Conservation (phyloP, 2,797 vertebrate genomes). For the Periophthalmus magnuspinnatus region DNA sequence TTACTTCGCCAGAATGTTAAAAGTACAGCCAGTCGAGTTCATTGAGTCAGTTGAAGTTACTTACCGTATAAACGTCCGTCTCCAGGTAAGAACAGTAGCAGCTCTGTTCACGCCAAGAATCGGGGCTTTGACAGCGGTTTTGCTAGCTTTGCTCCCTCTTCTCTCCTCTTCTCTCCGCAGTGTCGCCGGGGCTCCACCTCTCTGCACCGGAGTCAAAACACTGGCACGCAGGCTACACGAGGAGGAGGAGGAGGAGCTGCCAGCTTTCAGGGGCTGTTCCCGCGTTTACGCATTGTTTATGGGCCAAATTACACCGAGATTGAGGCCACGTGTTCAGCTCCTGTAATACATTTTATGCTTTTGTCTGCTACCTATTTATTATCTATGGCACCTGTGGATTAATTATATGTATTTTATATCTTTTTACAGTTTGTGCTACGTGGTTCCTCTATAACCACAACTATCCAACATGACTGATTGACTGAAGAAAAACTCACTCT, state of each 20-base stretch:
- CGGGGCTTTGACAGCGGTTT: constrained; percentile 4
- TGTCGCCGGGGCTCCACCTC: constrained; percentile 6
- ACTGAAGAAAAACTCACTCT: too few species aligned
- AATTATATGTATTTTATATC: too few species aligned
- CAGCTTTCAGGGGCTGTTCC: neutral
- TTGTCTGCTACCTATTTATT: too few species aligned
- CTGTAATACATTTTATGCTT: too few species aligned
- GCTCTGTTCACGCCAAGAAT: constrained; percentile 9
- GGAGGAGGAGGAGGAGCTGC: constrained; percentile 7
- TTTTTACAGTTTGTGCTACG: too few species aligned
- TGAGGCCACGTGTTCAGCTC: too few species aligned
- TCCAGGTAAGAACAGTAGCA: constrained; percentile 7
- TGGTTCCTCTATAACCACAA: too few species aligned
- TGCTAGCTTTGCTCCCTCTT: neutral
- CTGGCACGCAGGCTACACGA: constrained; percentile 10
- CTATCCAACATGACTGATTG: too few species aligned
- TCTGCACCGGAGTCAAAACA: constrained; percentile 13
- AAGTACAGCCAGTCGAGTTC: neutral
- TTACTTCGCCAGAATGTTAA: neutral
- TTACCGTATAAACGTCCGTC: neutral
- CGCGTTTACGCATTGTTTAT: constrained; percentile 6
- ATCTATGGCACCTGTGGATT: too few species aligned
- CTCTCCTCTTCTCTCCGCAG: neutral
- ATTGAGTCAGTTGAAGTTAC: neutral
- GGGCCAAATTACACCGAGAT: neutral